Evolutionary conservation across 2,888 invertebrate species (phyloP).

Genomic region (Acanthacorydalis orientalis): DNA sequence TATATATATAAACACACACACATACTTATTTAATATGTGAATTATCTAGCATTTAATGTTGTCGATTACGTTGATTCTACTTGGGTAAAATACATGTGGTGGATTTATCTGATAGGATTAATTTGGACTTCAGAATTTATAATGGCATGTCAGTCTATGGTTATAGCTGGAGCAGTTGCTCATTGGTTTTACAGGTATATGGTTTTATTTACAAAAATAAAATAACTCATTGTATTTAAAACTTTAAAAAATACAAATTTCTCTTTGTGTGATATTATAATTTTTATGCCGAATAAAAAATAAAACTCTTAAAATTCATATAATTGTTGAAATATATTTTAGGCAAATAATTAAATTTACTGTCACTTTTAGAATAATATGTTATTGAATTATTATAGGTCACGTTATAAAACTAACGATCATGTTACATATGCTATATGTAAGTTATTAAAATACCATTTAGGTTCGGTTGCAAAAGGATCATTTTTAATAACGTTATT

Average conservation of each 20-base stretch:
- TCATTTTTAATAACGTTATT: slow-evolving; percentile 85
- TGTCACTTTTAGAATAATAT: too few species aligned
- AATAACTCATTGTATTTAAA: too few species aligned
- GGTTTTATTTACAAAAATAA: too few species aligned
- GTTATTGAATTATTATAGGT: slow-evolving; percentile 34
- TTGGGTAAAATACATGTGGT: slow-evolving; percentile 86
- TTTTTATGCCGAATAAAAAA: too few species aligned
- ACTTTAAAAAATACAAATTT: too few species aligned
- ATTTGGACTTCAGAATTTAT: slow-evolving; percentile 92
- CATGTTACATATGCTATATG: slow-evolving; percentile 56
- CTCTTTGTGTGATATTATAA: too few species aligned
- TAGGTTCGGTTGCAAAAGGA: slow-evolving; percentile 91
- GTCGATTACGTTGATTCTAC: slow-evolving; percentile 60
- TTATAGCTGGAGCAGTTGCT: slow-evolving; percentile 82
- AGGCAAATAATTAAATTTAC: too few species aligned
- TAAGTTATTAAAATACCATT: slow-evolving; percentile 69
- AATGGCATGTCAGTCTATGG: slow-evolving; percentile 86
- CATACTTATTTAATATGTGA: not conserved
- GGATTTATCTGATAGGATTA: slow-evolving; percentile 78
- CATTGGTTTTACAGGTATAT: slow-evolving; percentile 82
- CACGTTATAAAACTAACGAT: slow-evolving; percentile 44
- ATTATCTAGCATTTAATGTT: slow-evolving; percentile 37
- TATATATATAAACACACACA: not conserved
- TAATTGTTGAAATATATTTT: too few species aligned
- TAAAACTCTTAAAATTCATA: too few species aligned